These are phyloP conservation scores for Drosophila repleta DNA, from an alignment of 1,140 invertebrate genomes.

Conservation along the genomic window DNA sequence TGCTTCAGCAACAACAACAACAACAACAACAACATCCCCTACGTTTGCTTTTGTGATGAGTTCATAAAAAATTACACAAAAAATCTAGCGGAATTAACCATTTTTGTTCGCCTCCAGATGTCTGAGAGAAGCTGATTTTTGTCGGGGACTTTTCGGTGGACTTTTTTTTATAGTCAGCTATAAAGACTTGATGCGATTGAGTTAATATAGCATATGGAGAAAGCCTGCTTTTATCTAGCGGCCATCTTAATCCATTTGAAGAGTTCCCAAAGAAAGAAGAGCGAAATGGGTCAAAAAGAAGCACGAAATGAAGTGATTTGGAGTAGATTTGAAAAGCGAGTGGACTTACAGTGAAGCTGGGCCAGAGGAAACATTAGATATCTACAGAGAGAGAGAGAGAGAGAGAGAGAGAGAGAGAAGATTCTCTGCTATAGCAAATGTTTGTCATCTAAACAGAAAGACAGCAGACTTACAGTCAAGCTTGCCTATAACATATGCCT, in stretches of 20 bases:
- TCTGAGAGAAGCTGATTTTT: too few relatives aligned
- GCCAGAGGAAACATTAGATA: too few relatives aligned
- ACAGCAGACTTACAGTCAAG: too few relatives aligned
- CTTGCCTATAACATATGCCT: too few relatives aligned
- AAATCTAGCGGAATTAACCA: slow-evolving; percentile 21
- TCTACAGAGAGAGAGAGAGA: too few relatives aligned
- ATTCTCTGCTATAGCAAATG: too few relatives aligned
- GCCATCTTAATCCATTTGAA: background rate
- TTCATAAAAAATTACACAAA: slow-evolving; percentile 24
- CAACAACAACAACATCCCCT: slow-evolving; percentile 16
- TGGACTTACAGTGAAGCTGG: too few relatives aligned
- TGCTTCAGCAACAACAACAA: background rate
- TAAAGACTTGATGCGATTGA: too few relatives aligned
- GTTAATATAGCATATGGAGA: background rate
- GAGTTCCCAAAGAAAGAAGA: background rate
- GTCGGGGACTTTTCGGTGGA: background rate
- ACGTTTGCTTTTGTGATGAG: slow-evolving; percentile 40
- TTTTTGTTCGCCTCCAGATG: slow-evolving; percentile 13
- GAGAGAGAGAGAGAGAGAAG: too few relatives aligned
- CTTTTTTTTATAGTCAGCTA: background rate
- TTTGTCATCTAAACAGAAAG: too few relatives aligned
- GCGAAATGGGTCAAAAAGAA: background rate
- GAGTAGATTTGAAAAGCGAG: too few relatives aligned
- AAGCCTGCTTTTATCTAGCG: background rate
- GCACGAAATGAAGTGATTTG: too few relatives aligned